Evolutionary conservation across 1,140 invertebrate species (phyloP), one percentile per base, ranked within the genome.

Genomic region (Papilio xuthus): DNA sequence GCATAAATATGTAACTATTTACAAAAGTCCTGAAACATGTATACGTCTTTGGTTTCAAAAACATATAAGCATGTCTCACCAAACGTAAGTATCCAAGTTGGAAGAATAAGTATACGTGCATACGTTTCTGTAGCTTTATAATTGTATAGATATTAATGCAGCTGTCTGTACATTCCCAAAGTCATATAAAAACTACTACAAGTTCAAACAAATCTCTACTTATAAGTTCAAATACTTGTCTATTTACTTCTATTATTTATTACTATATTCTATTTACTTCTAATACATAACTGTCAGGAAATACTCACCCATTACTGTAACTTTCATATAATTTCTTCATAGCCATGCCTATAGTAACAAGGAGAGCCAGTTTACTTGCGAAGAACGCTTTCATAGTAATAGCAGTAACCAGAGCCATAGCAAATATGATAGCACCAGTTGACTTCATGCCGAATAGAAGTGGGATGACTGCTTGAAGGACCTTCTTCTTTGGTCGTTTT

Each of bases 371-470:
- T 85, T 96, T 96, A 37, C 95, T 96, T 2, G 96, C 92, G 20
- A 95, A 85, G 78, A 96, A 93, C 0, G 96, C 95, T 86, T 96
- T 96, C 3, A 96, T 81, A 0, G 95, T 95, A 0, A 96, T 89
- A 1, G 95, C 82, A 2, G 95, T 94, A 42, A 96, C 94, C 37
- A 95, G 90, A 42, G 94, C 94, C 70, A 96, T 87, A 0, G 94
- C 94, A 37, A 96, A 93, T 78, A 96, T 93, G 18, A 94, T 94
- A 71, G 95, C 93, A 18, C 95, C 95, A 2, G 95, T 94, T 1
- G 95, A 94, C 80, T 96, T 96, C 86, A 96, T 95, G 23, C 96
- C 96, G 80, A 96, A 90, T 32, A 96, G 86, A 83, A 96, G 90
- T 23, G 96, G 96, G 32, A 96, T 89, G 26, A 96, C 90, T 78